Conservation (phyloP, 2,888 invertebrate species). For the Coenonympha glycerion region DNA sequence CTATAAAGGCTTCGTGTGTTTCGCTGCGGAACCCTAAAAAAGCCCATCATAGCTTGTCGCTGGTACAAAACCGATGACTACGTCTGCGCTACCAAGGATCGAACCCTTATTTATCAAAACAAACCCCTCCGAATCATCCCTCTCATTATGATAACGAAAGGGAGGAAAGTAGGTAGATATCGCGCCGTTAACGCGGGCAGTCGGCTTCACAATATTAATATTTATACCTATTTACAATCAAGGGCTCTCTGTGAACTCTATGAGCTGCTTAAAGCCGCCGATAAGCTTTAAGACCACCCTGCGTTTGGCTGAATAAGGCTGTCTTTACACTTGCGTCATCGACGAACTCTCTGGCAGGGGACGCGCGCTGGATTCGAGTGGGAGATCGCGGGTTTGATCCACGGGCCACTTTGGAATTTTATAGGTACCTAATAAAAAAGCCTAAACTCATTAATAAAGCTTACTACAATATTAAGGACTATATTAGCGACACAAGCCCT, state of each 20-base stretch:
- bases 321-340: background rate
- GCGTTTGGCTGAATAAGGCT: background rate
- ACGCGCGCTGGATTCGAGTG: too few relatives aligned
- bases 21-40: too few relatives aligned
- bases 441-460: too few relatives aligned
- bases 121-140: background rate
- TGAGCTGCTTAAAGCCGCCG: conserved; percentile 14
- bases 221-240: conserved; percentile 12
- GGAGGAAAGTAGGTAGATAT: conserved; percentile 1
- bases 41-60: too few relatives aligned
- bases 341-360: too few relatives aligned
- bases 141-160: conserved; percentile 1
- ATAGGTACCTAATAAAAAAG: too few relatives aligned
- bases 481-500: too few relatives aligned
- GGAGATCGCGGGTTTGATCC: too few relatives aligned
- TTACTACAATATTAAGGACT: too few relatives aligned
- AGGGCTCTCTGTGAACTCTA: conserved; percentile 6
- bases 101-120: background rate
- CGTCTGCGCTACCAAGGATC: background rate
- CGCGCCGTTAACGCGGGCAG: conserved; percentile 1
- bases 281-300: conserved; percentile 16
- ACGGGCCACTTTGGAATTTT: too few relatives aligned
- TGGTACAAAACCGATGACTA: too few relatives aligned
- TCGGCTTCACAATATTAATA: conserved; percentile 5
- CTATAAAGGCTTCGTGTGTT: too few relatives aligned